Evolutionary conservation across 2,888 invertebrate genomes (phyloP).

Genomic region (Chaitophorus viminalis): DNA sequence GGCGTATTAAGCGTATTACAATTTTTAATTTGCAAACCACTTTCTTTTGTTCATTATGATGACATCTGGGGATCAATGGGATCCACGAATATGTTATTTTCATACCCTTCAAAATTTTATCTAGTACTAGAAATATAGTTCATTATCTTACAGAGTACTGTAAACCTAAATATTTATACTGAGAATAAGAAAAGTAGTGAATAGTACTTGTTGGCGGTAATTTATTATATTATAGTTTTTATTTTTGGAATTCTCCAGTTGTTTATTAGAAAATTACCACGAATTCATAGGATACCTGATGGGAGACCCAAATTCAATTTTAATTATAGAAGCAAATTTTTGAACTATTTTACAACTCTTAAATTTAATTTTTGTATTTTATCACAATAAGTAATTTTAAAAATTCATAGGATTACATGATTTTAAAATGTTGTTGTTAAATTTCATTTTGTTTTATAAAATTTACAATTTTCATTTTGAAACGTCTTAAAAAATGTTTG

Average conservation of each 20-base stretch:
- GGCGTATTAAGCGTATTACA: background rate
- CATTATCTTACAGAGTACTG: background rate
- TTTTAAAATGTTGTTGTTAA: too few species aligned
- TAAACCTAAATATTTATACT: background rate
- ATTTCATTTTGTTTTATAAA: too few species aligned
- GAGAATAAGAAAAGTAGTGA: too few species aligned
- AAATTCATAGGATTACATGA: too few species aligned
- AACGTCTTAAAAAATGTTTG: too few species aligned
- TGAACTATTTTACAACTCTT: background rate
- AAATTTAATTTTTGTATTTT: background rate
- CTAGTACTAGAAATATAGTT: background rate
- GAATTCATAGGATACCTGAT: background rate
- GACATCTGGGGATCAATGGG: background rate
- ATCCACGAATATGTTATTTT: background rate
- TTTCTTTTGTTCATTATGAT: background rate
- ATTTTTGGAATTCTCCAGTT: background rate
- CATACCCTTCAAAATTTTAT: background rate
- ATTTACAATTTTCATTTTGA: too few species aligned
- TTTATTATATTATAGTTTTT: background rate
- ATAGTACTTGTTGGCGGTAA: too few species aligned
- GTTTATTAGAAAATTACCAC: background rate
- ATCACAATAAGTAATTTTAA: background rate
- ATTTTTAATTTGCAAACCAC: background rate
- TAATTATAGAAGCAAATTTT: background rate
- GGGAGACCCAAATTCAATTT: too few species aligned